These are phyloP conservation scores for Litoditis marina DNA, from an alignment of 2,888 invertebrate species.

Conservation along the genomic window DNA sequence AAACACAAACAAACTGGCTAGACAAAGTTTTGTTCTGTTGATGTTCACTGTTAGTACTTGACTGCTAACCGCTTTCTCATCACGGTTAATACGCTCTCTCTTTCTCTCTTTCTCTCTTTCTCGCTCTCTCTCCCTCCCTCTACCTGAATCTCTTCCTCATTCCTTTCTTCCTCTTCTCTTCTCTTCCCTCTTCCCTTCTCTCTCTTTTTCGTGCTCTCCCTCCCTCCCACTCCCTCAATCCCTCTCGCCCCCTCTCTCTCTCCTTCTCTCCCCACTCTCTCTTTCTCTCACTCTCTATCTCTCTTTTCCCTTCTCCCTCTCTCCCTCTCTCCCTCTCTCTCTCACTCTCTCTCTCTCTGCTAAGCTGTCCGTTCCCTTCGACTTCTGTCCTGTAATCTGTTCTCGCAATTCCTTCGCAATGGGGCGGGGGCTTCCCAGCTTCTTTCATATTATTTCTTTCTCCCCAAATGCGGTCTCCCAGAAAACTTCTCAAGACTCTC, in stretches of 20 bases:
- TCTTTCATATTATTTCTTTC: neutral
- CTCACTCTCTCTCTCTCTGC: neutral
- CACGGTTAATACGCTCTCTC: too few species aligned
- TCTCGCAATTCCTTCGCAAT: too few species aligned
- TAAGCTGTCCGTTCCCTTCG: neutral
- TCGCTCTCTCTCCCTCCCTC: neutral
- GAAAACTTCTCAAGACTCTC: conserved; percentile 36
- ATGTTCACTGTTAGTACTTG: too few species aligned
- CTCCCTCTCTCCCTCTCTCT: neutral
- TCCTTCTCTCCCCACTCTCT: conserved; percentile 1
- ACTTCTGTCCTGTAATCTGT: too few species aligned
- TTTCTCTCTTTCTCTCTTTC: conserved; percentile 1
- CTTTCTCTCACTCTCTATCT: neutral
- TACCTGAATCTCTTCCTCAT: neutral
- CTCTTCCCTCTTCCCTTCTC: neutral
- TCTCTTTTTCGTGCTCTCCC: neutral
- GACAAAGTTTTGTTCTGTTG: too few species aligned
- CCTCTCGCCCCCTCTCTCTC: neutral
- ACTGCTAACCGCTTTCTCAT: too few species aligned
- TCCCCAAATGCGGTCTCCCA: conserved; percentile 31
- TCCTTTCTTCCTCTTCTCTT: conserved; percentile 1
- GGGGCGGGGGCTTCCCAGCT: too few species aligned
- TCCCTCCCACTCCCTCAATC: neutral
- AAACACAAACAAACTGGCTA: too few species aligned
- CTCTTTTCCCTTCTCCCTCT: neutral